Conservation (phyloP, 1,140 invertebrate genomes). For the Tetramorium simillimum region DNA sequence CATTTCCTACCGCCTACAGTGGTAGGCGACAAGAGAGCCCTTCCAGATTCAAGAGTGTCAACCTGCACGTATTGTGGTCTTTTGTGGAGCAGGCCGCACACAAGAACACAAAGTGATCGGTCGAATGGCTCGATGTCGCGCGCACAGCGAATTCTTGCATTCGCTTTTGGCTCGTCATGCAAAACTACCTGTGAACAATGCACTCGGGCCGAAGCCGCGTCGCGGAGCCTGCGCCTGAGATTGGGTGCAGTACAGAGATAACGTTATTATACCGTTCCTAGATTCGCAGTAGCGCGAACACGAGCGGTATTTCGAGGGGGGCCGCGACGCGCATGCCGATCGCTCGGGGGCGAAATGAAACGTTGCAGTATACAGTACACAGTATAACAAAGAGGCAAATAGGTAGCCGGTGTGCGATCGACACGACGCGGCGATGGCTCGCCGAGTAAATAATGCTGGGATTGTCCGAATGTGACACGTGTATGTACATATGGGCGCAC, state of each 20-base stretch:
- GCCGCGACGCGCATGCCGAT: neutral
- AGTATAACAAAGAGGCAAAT: conserved; percentile 12
- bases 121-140: conserved; percentile 6
- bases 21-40: neutral
- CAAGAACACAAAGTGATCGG: conserved; percentile 20
- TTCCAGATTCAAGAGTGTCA: conserved; percentile 24
- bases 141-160: conserved; percentile 19
- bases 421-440: too few species aligned
- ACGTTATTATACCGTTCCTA: conserved; percentile 48
- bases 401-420: neutral
- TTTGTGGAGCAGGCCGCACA: conserved; percentile 15
- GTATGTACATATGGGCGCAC: neutral
- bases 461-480: conserved; percentile 1
- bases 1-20: conserved; percentile 11
- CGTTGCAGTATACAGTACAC: neutral
- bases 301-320: neutral
- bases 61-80: neutral
- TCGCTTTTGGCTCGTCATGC: conserved; percentile 10
- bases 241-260: conserved; percentile 48
- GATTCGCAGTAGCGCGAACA: conserved; percentile 41
- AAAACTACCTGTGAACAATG: conserved; percentile 58
- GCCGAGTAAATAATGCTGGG: neutral
- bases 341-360: conserved; percentile 22
- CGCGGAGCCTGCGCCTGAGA: conserved; percentile 1
- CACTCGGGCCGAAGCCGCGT: neutral